Conservation (phyloP, 1,140 invertebrate genomes). For the Hyles vespertilio region DNA sequence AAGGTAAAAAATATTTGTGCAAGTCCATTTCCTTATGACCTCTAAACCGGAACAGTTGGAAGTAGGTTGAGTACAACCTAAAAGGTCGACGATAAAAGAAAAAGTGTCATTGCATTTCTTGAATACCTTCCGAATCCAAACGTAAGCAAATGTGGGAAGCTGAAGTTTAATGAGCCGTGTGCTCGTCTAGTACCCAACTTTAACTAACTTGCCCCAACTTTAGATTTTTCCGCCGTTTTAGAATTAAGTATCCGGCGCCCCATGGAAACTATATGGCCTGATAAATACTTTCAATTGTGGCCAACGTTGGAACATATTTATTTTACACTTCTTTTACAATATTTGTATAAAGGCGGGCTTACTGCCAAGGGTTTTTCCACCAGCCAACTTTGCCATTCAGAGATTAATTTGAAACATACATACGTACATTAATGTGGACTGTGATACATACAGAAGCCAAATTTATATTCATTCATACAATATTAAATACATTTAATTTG, state of each 20-base stretch:
- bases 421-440: too few relatives aligned
- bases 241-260: slow-evolving; percentile 11
- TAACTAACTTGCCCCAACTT: slow-evolving; percentile 28
- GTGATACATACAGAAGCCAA: too few relatives aligned
- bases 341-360: too few relatives aligned
- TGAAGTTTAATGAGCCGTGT: slow-evolving; percentile 54
- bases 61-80: slow-evolving; percentile 32
- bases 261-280: too few relatives aligned
- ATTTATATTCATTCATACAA: too few relatives aligned
- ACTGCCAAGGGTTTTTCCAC: too few relatives aligned
- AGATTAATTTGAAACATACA: too few relatives aligned
- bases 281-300: too few relatives aligned
- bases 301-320: background rate
- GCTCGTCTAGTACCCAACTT: slow-evolving; percentile 35
- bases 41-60: slow-evolving; percentile 11
- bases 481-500: too few relatives aligned
- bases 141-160: slow-evolving; percentile 48
- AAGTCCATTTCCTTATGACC: slow-evolving; percentile 21
- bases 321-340: background rate
- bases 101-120: slow-evolving; percentile 45
- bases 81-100: slow-evolving; percentile 48
- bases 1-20: too few relatives aligned
- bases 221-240: slow-evolving; percentile 30
- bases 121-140: slow-evolving; percentile 34
- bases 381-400: too few relatives aligned